phyloP scores from a whole-genome alignment of 2,113 vertebrate species.

The Pterocles orientalis region DNA sequence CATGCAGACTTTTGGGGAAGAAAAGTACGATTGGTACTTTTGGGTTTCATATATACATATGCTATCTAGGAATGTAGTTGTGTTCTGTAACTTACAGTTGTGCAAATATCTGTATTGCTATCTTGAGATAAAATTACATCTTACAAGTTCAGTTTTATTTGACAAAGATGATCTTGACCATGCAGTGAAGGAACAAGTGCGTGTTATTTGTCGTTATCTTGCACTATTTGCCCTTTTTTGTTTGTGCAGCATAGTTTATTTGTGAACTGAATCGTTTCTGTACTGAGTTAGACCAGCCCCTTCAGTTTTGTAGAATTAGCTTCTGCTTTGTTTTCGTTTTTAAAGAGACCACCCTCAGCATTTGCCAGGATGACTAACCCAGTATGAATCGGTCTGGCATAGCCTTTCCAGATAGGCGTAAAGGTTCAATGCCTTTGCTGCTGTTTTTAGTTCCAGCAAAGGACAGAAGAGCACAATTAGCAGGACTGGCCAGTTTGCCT shows the following conservation, averaged over 20 bases:
- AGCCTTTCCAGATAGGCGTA: neutral
- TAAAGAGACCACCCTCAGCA: neutral
- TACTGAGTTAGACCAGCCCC: neutral
- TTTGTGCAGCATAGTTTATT: neutral
- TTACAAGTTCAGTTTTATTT: neutral
- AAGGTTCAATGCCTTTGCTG: neutral
- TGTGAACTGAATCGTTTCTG: neutral
- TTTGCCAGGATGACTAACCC: neutral
- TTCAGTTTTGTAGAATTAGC: neutral
- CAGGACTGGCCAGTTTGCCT: neutral
- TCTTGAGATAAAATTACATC: neutral
- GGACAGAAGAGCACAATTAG: neutral
- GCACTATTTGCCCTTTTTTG: neutral
- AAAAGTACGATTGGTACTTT: neutral
- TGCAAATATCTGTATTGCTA: neutral
- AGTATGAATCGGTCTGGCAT: neutral
- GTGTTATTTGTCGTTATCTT: neutral
- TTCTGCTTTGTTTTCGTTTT: neutral
- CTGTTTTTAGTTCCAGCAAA: neutral
- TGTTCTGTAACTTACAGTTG: neutral
- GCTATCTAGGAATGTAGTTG: neutral
- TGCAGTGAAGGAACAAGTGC: neutral
- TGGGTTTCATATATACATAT: neutral
- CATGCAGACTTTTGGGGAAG: neutral
- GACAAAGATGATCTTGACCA: neutral